phyloP scores from a whole-genome alignment of 1,140 invertebrate species.

The Orchesella cincta region DNA sequence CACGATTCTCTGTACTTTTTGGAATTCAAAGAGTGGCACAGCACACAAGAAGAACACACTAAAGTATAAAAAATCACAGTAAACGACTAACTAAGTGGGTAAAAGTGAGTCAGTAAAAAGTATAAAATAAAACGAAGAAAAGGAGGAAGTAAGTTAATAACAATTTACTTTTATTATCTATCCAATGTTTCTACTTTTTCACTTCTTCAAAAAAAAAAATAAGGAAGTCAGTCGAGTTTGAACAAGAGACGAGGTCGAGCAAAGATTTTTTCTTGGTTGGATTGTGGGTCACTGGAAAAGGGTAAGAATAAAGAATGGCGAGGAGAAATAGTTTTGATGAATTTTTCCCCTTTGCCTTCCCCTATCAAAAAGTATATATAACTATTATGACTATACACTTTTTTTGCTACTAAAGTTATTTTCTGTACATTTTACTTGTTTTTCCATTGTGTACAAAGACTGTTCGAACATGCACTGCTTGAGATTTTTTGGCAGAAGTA shows the following conservation, averaged over 20 bases:
- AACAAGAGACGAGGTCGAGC: not conserved
- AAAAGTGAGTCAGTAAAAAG: not conserved
- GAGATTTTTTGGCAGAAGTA: too few relatives aligned
- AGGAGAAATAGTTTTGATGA: conserved; percentile 15
- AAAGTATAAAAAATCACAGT: not conserved
- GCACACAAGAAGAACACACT: not conserved
- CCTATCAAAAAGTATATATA: too few relatives aligned
- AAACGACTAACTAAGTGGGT: not conserved
- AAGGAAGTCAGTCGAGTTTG: not conserved
- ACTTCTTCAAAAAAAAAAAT: not conserved
- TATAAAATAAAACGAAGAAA: not conserved
- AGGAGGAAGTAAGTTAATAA: conserved; percentile 14
- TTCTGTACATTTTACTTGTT: too few relatives aligned
- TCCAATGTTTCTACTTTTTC: conserved; percentile 14
- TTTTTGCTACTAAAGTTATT: too few relatives aligned
- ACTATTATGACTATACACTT: too few relatives aligned
- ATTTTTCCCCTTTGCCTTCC: not conserved
- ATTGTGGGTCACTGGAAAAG: not conserved
- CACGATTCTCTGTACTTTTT: too few relatives aligned
- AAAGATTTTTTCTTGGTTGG: not conserved
- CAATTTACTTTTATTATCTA: conserved; percentile 9
- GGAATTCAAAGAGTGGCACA: not conserved
- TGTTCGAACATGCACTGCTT: too few relatives aligned
- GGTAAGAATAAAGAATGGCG: not conserved
- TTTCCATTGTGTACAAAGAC: too few relatives aligned